phyloP scores from a whole-genome alignment of 2,113 vertebrate genomes.

The Chitala chitala region DNA sequence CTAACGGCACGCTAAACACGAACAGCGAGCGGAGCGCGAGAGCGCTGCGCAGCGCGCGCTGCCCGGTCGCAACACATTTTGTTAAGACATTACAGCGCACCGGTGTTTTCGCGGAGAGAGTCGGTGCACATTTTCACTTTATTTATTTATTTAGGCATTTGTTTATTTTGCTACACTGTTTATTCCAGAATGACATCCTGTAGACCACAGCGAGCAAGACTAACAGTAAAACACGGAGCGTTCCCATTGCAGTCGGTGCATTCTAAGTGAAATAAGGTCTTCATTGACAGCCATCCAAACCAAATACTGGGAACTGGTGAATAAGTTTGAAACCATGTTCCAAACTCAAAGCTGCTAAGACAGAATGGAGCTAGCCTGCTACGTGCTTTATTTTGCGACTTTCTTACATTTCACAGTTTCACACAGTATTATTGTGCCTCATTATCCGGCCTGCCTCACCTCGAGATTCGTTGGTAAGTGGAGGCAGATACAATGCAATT shows the following conservation, averaged over 20 bases:
- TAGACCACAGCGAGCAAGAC: neutral
- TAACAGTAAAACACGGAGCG: neutral
- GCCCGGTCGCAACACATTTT: neutral
- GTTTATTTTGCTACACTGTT: neutral
- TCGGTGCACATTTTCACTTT: neutral
- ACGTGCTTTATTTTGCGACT: slow-evolving; percentile 4
- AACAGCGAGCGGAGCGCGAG: neutral
- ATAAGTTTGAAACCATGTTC: neutral
- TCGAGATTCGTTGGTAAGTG: slow-evolving; percentile 47
- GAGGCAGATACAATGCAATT: slow-evolving; percentile 43
- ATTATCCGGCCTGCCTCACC: slow-evolving; percentile 44
- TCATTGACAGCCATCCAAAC: slow-evolving; percentile 21
- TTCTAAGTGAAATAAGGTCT: slow-evolving; percentile 4
- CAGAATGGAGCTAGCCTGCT: neutral
- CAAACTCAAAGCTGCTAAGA: neutral
- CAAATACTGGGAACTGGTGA: neutral
- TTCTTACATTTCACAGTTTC: too few species aligned
- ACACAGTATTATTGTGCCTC: slow-evolving; percentile 37
- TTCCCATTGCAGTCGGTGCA: neutral
- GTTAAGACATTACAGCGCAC: too few species aligned
- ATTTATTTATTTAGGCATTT: neutral
- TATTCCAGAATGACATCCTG: neutral
- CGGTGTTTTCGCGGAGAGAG: neutral
- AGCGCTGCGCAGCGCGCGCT: neutral
- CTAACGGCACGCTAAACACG: neutral